Base-by-base conservation (phyloP, 2,797 vertebrate species). In the Centropyge bicolor region DNA sequence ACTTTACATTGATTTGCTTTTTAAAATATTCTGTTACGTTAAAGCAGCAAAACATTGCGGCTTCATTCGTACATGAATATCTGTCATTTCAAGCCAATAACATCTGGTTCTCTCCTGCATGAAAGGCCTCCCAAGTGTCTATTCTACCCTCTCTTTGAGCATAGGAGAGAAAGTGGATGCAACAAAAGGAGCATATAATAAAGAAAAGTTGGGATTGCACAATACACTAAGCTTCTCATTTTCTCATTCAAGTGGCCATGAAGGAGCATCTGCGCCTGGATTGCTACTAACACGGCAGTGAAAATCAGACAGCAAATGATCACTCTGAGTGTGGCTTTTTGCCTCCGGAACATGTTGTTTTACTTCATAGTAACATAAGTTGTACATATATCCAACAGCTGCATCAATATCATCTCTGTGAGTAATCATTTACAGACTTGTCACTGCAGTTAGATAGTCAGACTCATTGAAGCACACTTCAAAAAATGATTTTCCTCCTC, bases 361-460 rank as follows among this genome's bases (percentile, higher is more conserved):
- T 52, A 19, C 6, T 9, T 10, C 5, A 10, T 20, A 51, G n/a
- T n/a, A n/a, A n/a, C n/a, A n/a, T n/a, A 40, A 60, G 13, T 1
- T 31, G 19, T 17, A n/a, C 14, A 49, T 63, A 49, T 74, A 0
- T 70, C 24, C 62, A 67, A 70, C 72, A 64, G 27, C 38, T 0
- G 0, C 57, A 68, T 81, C 72, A 76, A 43, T 79, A 67, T 79
- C 76, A 49, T 51, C 51, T 74, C 3, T 61, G 35, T 45, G 41
- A 55, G 11, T 19, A 85, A 80, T 82, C 36, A 87, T 85, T 85
- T 55, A 82, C 73, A 64, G 62, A 8, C 35, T 22, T 17, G 20
- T 63, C 4, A 10, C 48, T 52, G 45, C 1, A 1, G 22, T 22
- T 46, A 60, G 24, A 46, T 24, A 54, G 43, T 45, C 1, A 4